Evolutionary conservation across 2,888 invertebrate species (phyloP).

Genomic region (Aphidoletes aphidimyza): DNA sequence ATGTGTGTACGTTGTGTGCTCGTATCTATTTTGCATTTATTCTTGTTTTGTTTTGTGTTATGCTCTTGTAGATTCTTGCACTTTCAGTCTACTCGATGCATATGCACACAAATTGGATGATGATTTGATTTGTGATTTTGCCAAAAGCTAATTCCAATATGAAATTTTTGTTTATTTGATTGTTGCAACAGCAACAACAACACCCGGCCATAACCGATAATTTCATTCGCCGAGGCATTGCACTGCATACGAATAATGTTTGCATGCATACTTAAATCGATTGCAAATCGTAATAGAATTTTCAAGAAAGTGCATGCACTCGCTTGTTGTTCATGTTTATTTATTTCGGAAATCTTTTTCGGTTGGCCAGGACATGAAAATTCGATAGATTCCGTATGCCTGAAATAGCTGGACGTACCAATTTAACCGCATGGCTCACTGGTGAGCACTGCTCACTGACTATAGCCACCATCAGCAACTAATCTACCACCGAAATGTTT

Average conservation of each 20-base stretch:
- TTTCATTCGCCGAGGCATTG: not conserved
- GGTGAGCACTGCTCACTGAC: no score
- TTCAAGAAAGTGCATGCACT: not conserved
- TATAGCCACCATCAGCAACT: no score
- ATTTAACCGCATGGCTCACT: no score
- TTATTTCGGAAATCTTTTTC: not conserved
- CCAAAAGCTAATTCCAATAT: conserved; percentile 2
- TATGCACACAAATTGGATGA: not conserved
- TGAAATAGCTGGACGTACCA: not conserved
- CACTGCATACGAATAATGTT: not conserved
- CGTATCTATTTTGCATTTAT: no score
- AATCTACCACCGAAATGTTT: no score
- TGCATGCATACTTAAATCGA: not conserved
- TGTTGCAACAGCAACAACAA: not conserved
- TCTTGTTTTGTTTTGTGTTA: not conserved
- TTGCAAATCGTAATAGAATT: not conserved
- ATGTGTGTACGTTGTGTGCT: no score
- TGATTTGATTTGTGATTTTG: conserved; percentile 4
- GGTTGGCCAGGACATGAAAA: not conserved
- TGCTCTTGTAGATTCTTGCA: not conserved
- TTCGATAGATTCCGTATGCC: not conserved
- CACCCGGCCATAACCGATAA: not conserved
- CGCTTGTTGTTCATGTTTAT: not conserved
- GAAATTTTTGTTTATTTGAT: not conserved
- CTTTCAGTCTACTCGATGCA: not conserved